Conservation (phyloP, 2,113 vertebrate species). For the Tragelaphus imberbis region DNA sequence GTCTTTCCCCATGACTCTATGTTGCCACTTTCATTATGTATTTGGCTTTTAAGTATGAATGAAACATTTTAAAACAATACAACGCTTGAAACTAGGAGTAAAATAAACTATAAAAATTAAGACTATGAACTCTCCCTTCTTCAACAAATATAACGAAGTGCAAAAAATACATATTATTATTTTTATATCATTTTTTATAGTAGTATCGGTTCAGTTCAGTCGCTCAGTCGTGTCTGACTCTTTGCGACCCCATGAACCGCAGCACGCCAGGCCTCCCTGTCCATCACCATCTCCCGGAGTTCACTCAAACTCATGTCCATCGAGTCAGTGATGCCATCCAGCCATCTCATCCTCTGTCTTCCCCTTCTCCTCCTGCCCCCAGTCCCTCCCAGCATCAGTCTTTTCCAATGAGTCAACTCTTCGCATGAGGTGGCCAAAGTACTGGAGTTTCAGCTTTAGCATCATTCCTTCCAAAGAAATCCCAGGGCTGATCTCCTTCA, state of each 20-base stretch:
- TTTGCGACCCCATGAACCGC: accelerated
- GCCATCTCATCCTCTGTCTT: no score
- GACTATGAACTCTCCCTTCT: neutral
- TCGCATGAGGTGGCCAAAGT: no score
- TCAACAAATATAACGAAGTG: neutral
- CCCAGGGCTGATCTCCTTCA: no score
- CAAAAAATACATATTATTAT: neutral
- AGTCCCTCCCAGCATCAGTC: no score
- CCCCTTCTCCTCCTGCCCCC: no score
- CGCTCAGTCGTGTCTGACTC: accelerated
- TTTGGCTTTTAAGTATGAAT: neutral
- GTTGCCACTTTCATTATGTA: neutral
- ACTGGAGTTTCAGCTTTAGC: no score
- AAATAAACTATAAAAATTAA: neutral
- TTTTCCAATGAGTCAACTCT: no score
- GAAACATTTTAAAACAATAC: neutral
- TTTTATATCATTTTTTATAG: neutral
- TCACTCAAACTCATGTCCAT: no score
- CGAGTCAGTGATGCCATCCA: no score
- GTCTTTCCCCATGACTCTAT: neutral
- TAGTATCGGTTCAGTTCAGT: neutral
- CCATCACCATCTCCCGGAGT: no score
- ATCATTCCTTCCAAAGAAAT: no score
- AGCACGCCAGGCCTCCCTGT: no score
- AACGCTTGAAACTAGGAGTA: neutral